Conservation (phyloP, 2,113 vertebrate genomes). For the Grus americana region DNA sequence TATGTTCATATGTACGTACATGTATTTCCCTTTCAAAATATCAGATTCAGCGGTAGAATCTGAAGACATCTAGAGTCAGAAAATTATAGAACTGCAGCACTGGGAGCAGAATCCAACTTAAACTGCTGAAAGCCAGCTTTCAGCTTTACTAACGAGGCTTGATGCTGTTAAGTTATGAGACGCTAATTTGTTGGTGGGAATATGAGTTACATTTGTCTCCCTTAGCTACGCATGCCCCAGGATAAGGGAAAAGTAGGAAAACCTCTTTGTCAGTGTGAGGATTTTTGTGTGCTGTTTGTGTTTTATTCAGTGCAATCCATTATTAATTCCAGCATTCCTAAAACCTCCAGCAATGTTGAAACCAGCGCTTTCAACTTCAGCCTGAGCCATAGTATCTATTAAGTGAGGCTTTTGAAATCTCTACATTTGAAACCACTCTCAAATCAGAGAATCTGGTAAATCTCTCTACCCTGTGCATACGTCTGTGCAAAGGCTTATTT, state of each 20-base stretch:
- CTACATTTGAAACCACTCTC: conserved; percentile 15
- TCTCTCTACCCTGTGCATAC: neutral
- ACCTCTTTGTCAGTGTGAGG: neutral
- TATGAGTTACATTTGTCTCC: neutral
- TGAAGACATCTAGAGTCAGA: neutral
- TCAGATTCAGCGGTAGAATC: neutral
- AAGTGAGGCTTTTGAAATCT: conserved; percentile 22
- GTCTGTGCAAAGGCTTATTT: conserved; percentile 12
- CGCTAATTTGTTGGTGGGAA: neutral
- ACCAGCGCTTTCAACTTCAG: neutral
- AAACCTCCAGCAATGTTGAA: neutral
- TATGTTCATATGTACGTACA: accelerated
- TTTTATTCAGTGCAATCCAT: conserved; percentile 33
- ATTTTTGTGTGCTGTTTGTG: conserved; percentile 20
- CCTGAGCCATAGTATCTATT: neutral
- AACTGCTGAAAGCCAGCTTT: neutral
- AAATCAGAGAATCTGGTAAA: conserved; percentile 28
- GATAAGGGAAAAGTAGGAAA: neutral
- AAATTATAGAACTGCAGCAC: neutral
- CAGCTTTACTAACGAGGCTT: neutral
- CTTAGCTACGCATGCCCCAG: neutral
- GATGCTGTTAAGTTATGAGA: neutral
- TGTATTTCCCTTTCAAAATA: neutral
- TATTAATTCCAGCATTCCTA: conserved; percentile 28
- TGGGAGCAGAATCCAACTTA: neutral